Base-by-base conservation (phyloP, 2,113 vertebrate species). In the Mus spicilegus region DNA sequence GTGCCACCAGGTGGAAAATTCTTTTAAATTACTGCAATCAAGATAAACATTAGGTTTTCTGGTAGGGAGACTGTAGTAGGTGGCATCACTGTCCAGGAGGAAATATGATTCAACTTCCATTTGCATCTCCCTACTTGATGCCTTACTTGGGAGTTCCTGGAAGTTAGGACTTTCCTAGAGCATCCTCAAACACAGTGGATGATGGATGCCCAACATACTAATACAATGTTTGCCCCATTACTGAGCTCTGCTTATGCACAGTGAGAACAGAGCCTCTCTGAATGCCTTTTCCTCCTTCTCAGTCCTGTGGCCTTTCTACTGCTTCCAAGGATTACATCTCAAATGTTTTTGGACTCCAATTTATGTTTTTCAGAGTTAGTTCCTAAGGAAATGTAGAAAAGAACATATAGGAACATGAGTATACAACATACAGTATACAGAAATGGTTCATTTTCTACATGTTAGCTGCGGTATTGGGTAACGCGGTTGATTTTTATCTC, bases 401-500 rank as follows among this genome's bases (percentile, higher is more conserved):
- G 87, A 58, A 67, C 14, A 88, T 33, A 42, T 0, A 91, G 8
- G 10, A 30, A 82, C 65, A 63, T 42, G 61, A 42, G 20, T 30
- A 42, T 46, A 58, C 82, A 93, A 16, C 6, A 82, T 49, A 42
- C 42, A 42, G 20, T 30, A 42, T 46, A 58, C 82, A 93, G 20
- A 4, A 82, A 42, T 36, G 65, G 20, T 24, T 91, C 20, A 61
- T 78, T 73, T 78, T 94, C 69, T 87, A 42, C 13, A 1, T 39
- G 10, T 56, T 22, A 91, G 39, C 28, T 33, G 17, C 20, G 89
- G 36, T 70, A 9, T 36, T 51, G 93, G 42, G 56, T 58, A 69
- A 89, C 54, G 86, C 85, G 26, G 33, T 78, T 51, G 26, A 89
- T 61, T 89, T 91, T 91, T 94, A 42, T 87, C 28, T 26, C 75